Base-by-base conservation (phyloP, 92 coral and sea anemone genomes). In the Scolanthus callimorphus region DNA sequence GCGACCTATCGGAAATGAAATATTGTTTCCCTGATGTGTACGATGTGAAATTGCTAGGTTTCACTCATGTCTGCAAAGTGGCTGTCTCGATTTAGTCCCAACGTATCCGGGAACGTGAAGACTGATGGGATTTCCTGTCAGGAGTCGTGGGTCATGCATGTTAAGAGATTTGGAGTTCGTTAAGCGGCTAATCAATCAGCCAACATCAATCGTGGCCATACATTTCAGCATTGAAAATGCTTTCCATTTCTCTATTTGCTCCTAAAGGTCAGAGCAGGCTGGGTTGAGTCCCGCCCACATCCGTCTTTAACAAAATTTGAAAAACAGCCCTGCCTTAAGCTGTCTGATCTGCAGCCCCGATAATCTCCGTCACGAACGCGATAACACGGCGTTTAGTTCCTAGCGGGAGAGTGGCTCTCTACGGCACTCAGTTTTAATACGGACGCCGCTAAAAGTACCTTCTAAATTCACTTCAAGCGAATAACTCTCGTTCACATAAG, bases 131-230 rank as follows among this genome's bases (percentile, higher is more conserved):
- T n/a, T n/a, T n/a, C n/a, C n/a, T n/a, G n/a, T n/a, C n/a, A n/a
- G n/a, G n/a, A n/a, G n/a, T n/a, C n/a, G n/a, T n/a, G n/a, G n/a
- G n/a, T n/a, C n/a, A n/a, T n/a, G n/a, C n/a, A n/a, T n/a, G n/a
- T n/a, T n/a, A n/a, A n/a, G n/a, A n/a, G n/a, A n/a, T n/a, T n/a
- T n/a, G n/a, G n/a, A n/a, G n/a, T n/a, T n/a, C n/a, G n/a, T n/a
- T n/a, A n/a, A n/a, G n/a, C n/a, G n/a, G n/a, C n/a, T n/a, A n/a
- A 68, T 68, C 75, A 68, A 49, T 68, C 75, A 57, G 31, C 46
- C 41, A 27, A 22, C 45, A 65, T 68, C 75, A 68, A 67, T 68
- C 75, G 57, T 38, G 8, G 12, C 57, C 46, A 65, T 43, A 21
- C 75, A 68, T 68, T 68, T 68, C 75, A 68, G 39, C 75, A 25